phyloP scores from a whole-genome alignment of 2,888 invertebrate genomes.

The Seira sanloemensis region DNA sequence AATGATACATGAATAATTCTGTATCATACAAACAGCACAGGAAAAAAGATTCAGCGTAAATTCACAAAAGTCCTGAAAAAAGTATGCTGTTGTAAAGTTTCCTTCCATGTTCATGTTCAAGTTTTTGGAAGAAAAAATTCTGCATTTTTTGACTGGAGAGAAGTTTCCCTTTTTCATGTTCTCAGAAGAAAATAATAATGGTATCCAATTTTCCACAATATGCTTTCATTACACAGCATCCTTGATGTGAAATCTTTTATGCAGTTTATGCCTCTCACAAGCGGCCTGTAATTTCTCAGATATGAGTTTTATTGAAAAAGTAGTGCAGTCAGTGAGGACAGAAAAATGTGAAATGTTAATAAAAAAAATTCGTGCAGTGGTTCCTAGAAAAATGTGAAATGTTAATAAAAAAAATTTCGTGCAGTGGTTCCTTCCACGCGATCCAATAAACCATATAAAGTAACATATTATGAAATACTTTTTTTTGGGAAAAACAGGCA shows the following conservation, averaged over 20 bases:
- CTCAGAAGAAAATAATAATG: slow-evolving; percentile 15
- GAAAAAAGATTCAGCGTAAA: neutral
- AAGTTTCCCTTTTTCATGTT: neutral
- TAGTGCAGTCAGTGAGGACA: neutral
- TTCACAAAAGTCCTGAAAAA: neutral
- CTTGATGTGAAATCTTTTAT: too few species aligned
- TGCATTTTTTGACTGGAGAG: neutral
- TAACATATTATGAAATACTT: neutral
- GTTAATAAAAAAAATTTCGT: slow-evolving; percentile 10
- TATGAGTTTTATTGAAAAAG: neutral
- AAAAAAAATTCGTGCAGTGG: slow-evolving; percentile 1
- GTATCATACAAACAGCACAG: slow-evolving; percentile 4
- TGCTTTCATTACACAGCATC: slow-evolving; percentile 16
- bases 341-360: neutral
- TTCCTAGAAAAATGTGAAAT: neutral
- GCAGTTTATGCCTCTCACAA: neutral
- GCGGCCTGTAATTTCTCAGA: slow-evolving; percentile 9
- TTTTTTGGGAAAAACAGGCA: neutral
- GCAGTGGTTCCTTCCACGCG: neutral
- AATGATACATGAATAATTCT: slow-evolving; percentile 8
- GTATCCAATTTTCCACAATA: slow-evolving; percentile 17
- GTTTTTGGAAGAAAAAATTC: slow-evolving; percentile 1
- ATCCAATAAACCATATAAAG: too few species aligned
- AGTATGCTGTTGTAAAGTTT: neutral
- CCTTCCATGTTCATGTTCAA: neutral